Evolutionary conservation across 2,888 invertebrate genomes (phyloP).

Genomic region (Hirudinaria manillensis): DNA sequence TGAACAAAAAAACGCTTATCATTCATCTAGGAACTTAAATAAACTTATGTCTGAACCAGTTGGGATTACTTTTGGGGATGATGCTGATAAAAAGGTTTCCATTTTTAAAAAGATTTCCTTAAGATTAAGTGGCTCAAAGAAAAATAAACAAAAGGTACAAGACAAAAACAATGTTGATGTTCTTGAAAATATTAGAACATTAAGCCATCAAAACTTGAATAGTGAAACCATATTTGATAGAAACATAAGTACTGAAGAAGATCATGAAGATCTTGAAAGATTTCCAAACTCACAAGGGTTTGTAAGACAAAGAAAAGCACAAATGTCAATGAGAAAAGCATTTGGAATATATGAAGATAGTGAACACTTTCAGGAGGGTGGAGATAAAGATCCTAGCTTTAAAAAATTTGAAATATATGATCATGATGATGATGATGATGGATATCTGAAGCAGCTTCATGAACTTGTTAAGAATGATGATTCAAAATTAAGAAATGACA

Average conservation of each 20-base stretch:
- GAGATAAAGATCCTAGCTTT: not conserved
- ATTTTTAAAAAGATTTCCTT: conserved; percentile 14
- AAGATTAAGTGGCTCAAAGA: not conserved
- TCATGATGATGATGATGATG: too few relatives aligned
- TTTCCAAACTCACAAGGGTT: conserved; percentile 13
- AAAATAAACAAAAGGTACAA: conserved; percentile 10
- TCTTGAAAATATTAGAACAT: too few relatives aligned
- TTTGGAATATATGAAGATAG: conserved; percentile 34
- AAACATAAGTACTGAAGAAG: not conserved
- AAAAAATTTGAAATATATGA: too few relatives aligned
- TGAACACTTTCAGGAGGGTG: conserved; percentile 16
- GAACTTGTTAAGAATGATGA: too few relatives aligned
- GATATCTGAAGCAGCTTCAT: too few relatives aligned
- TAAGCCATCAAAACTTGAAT: too few relatives aligned
- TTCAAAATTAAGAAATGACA: too few relatives aligned
- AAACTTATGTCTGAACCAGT: conserved; percentile 4
- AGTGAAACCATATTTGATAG: not conserved
- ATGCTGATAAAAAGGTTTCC: not conserved
- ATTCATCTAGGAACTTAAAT: not conserved
- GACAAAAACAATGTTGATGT: too few relatives aligned
- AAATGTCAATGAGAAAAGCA: conserved; percentile 35
- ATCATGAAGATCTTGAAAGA: not conserved
- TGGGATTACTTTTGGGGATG: not conserved
- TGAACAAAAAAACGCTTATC: too few relatives aligned
- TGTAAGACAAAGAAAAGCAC: conserved; percentile 28